Conservation (phyloP, 2,113 vertebrate species). For the Typhlomys cinereus region DNA sequence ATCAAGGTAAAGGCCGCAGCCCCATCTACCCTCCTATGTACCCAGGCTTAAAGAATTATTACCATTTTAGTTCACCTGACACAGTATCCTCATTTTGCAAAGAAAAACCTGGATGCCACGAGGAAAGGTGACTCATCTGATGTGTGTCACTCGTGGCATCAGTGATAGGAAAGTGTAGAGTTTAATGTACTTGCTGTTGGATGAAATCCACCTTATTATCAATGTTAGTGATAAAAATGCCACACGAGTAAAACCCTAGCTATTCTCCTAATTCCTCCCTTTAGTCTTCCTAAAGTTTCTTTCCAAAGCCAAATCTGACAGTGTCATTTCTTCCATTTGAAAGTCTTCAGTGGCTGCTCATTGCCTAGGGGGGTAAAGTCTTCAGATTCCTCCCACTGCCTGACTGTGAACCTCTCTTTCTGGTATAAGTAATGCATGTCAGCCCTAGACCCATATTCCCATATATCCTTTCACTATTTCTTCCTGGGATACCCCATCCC, state of each 20-base stretch:
- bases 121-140: neutral
- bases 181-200: neutral
- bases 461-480: neutral
- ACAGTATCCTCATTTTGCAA: neutral
- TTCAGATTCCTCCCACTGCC: neutral
- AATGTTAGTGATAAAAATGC: neutral
- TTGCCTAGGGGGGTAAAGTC: neutral
- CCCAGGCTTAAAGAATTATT: neutral
- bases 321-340: neutral
- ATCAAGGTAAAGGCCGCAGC: neutral
- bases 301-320: neutral
- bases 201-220: neutral
- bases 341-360: neutral
- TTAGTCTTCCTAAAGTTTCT: neutral
- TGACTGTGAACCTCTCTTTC: neutral
- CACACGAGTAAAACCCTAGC: neutral
- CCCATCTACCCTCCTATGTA: rapidly evolving
- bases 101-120: neutral
- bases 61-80: neutral
- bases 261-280: neutral
- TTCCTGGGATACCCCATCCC: neutral
- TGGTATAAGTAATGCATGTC: neutral
- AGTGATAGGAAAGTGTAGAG: neutral
- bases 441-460: neutral
- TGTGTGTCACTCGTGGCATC: neutral